Base-by-base conservation (phyloP, 2,888 invertebrate species). In the Abscondita cerata region DNA sequence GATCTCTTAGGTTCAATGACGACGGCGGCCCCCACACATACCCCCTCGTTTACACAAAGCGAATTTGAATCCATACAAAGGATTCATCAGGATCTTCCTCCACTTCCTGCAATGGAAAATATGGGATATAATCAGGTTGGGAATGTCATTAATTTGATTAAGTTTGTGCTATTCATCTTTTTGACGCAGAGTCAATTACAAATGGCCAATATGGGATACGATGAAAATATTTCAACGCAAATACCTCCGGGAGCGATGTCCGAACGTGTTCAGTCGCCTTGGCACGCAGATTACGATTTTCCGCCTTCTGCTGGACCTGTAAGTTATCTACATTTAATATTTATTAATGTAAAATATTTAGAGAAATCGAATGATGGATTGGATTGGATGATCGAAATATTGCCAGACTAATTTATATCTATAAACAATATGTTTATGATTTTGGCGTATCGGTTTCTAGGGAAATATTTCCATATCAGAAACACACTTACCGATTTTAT, bases 271-370 rank as follows among this genome's bases (percentile, higher is more conserved):
- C 84, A 85, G 1, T 87, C 87, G 4, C 88, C 88, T 2, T 88
- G 87, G 87, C 85, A 87, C 66, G 90, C 90, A 73, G 92, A 92
- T 75, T 92, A 92, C 76, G 93, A 93, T 75, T 87, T 92, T 73
- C 92, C 93, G 41, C 88, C 89, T 58, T 91, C 92, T 54, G 91
- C 90, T 68, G 93, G 91, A 76, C 90, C 90, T 70, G 92, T 93
- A 83, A 85, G 89, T 84, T 50, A 18, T 33, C 41, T 31, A 38
- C 20, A 4, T 12, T 38, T 31, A 3, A 36, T 12, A 36, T 12
- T 40, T 40, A 6, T 15, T 15, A 15, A 25, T 25, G 25, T n/a
- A n/a, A n/a, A n/a, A n/a, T n/a, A n/a, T n/a, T n/a, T n/a, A n/a
- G n/a, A n/a, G n/a, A n/a, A n/a, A n/a, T n/a, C n/a, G n/a, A n/a